Percentiles rank a stretch among this genome's conserved stretches.
Conservation (phyloP, 2,797 vertebrate species). For the Oceanodroma leucorhoa region DNA sequence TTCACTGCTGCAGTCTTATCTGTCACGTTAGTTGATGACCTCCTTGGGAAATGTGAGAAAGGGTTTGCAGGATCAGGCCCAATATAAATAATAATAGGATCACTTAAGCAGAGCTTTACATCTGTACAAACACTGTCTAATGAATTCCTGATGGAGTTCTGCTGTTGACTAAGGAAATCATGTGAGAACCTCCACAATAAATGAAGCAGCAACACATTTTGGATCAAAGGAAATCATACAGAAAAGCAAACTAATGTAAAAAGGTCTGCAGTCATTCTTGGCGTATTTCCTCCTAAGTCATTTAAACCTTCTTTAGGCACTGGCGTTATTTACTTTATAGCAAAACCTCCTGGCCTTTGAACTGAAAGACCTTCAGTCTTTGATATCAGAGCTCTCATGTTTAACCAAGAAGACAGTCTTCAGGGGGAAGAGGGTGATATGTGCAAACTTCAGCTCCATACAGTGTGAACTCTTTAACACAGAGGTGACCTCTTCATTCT, state of each 20-base stretch:
- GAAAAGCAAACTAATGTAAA: constrained; percentile 13
- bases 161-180: constrained; percentile 44
- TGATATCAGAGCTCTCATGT: not conserved
- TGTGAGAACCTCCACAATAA: constrained; percentile 31
- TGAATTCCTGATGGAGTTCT: constrained; percentile 61
- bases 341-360: not conserved
- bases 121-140: constrained; percentile 56
- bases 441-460: not conserved
- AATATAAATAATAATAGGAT: constrained; percentile 55
- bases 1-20: not conserved
- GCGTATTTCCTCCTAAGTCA: not conserved
- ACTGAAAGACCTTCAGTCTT: not conserved
- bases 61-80: constrained; percentile 13
- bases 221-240: constrained; percentile 41
- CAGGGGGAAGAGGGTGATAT: not conserved
- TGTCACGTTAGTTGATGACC: not conserved
- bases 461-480: not conserved
- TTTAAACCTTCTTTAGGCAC: not conserved
- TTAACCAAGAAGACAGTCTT: not conserved
- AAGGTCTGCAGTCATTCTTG: constrained; percentile 13
- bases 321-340: not conserved
- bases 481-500: not conserved
- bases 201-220: constrained; percentile 22
- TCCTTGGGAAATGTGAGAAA: not conserved
- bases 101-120: constrained; percentile 47